Base-by-base conservation (phyloP, 2,888 invertebrate genomes). In the Oligia latruncula region DNA sequence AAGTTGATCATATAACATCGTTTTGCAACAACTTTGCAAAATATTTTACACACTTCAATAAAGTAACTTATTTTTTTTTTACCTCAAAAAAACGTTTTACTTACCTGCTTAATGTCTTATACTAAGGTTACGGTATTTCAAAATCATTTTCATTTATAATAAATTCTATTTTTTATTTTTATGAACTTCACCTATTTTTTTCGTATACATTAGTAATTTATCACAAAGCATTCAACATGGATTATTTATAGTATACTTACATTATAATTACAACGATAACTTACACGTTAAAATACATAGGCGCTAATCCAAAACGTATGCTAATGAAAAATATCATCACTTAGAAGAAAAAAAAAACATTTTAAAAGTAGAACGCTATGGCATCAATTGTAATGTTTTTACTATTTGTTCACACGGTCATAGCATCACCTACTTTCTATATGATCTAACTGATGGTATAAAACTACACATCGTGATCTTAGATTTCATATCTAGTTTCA, bases 391-490 rank as follows among this genome's bases (percentile, higher is more conserved):
- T 79, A 70, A 78, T 82, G 60, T 86, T 75, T 87, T 81, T 81
- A 46, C 52, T 13, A 78, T 77, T 72, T 55, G 75, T 89, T 92
- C 91, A 81, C 90, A 91, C 85, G 78, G 58, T 55, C 78, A 77
- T 83, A 89, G 71, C 73, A 74, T 91, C 82, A 87, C 91, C 91
- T 86, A 92, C 92, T 92, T 92, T 92, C 92, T 85, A 86, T 87
- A 88, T 92, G 90, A 91, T 91, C 88, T 91, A 91, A 92, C 88
- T 78, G 87, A 89, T 88, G 86, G 85, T 86, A 84, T 83, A 85
- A 77, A 80, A 77, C 58, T 68, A 73, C 68, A 55, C 49, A 79
- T 67, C 58, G 68, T 68, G 79, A 76, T 82, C 78, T 82, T 67
- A 70, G 72, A 71, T 85, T 78, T 78, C 70, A 68, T 74, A 81